Conservation (phyloP, 2,113 vertebrate species). For the Murina feae region DNA sequence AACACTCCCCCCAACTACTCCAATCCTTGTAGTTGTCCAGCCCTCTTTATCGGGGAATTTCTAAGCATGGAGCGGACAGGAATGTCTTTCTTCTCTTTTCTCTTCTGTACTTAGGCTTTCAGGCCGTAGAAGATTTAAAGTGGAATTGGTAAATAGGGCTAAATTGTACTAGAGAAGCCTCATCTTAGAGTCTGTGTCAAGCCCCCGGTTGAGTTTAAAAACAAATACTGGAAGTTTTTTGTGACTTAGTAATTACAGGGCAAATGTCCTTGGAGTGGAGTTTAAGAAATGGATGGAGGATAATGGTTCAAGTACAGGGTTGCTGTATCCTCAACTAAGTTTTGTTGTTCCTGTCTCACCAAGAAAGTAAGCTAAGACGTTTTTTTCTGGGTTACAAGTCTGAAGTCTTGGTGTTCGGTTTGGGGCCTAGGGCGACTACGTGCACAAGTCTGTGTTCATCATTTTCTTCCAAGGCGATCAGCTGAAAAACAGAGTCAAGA, state of each 20-base stretch:
- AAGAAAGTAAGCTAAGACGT: background rate
- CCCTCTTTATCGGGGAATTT: background rate
- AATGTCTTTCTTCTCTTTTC: background rate
- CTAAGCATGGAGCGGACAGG: background rate
- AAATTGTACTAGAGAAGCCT: background rate
- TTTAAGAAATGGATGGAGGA: background rate
- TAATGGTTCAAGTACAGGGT: background rate
- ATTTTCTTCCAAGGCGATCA: constrained; percentile 99
- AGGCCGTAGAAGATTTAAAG: background rate
- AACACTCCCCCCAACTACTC: background rate
- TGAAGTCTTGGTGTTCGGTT: constrained; percentile 43
- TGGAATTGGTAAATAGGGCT: background rate
- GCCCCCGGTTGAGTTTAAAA: background rate
- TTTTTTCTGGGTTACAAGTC: background rate
- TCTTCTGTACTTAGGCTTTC: background rate
- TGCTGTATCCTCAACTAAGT: background rate
- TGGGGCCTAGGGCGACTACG: constrained; percentile 89
- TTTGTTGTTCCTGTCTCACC: background rate
- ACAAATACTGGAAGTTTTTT: background rate
- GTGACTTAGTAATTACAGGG: background rate
- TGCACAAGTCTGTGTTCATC: constrained; percentile 99
- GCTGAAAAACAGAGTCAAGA: constrained; percentile 96
- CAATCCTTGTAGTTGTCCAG: background rate
- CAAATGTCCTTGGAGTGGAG: background rate
- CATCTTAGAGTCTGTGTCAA: background rate